Base-by-base conservation (phyloP, 2,888 invertebrate species). In the Acanthoscelides obtectus region DNA sequence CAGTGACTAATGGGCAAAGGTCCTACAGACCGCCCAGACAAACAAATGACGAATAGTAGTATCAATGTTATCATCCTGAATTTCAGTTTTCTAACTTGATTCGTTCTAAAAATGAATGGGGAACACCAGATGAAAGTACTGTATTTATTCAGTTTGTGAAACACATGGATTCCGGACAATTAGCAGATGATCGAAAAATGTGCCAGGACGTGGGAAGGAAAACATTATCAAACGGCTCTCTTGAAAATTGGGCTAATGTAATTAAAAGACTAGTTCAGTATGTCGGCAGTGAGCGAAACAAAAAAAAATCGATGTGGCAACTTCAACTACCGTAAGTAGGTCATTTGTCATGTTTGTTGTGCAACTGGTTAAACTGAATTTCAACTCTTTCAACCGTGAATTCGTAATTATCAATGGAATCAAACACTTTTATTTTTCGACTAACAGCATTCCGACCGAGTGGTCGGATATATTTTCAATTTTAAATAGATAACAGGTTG, bases 381-480 rank as follows among this genome's bases (percentile, higher is more conserved):
- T 78, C 75, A 79, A 75, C 73, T 78, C 77, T 77, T 77, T 79
- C 77, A 77, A 78, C 76, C 77, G 77, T 78, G 75, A 78, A 79
- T 76, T 76, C 73, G 71, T 77, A 78, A 77, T 77, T 78, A 78
- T 79, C 78, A 76, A 77, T 78, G 78, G 76, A 72, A 72, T 72
- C 45, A 17, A 45, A 45, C 45, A 45, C 20, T 64, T 64, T 69
- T 71, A 66, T 68, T 68, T 20, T 45, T 63, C 22, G 21, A 20
- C 20, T 66, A 3, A 65, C 64, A 20, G 64, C 65, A 64, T 64
- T 69, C 65, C 5, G 65, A 21, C 65, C 65, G 22, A 64, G 19
- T 20, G 20, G 21, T 63, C 64, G 22, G 22, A 22, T 63, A 8
- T 20, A 64, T 22, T 22, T 69, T 69, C 22, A 8, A 63, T 64